Percentiles rank a stretch among this genome's conserved stretches.
Evolutionary conservation across 1,140 invertebrate species (phyloP).

Genomic region (Charaxes varanes): DNA sequence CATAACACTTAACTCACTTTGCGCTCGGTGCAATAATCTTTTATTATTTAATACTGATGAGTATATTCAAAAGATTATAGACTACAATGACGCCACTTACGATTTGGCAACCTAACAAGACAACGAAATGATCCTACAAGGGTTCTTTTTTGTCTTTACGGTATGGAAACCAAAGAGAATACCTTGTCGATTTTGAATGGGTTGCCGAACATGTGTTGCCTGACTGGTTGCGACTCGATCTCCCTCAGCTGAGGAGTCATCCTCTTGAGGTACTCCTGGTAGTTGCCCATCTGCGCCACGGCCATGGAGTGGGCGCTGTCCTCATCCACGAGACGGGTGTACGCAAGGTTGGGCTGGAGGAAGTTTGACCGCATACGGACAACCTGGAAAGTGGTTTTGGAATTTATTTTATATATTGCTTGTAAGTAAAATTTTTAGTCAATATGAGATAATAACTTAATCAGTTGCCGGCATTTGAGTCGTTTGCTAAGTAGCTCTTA

Average conservation of each 20-base stretch:
- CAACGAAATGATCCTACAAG: no score
- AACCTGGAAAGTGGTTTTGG: conserved; percentile 70
- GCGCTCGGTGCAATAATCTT: not conserved
- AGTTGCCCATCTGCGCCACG: conserved; percentile 98
- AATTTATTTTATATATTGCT: not conserved
- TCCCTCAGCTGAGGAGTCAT: conserved; percentile 93
- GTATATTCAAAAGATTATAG: not conserved
- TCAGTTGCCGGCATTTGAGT: no score
- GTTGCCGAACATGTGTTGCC: conserved; percentile 99
- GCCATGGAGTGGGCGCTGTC: conserved; percentile 96
- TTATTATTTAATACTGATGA: not conserved
- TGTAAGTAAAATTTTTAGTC: not conserved
- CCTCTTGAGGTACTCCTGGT: conserved; percentile 97
- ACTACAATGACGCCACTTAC: no score
- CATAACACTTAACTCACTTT: no score
- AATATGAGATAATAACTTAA: not conserved
- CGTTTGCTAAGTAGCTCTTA: no score
- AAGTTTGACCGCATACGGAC: conserved; percentile 96
- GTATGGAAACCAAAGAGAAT: not conserved
- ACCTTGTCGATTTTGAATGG: conserved; percentile 98
- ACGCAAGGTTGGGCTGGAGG: conserved; percentile 83
- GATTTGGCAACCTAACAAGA: no score
- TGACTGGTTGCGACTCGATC: conserved; percentile 95
- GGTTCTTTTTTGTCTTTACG: no score
- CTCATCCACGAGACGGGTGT: conserved; percentile 88